Evolutionary conservation across 2,888 invertebrate species (phyloP), one percentile per base, ranked within the genome.

Genomic region (Tenthredo mesomela): DNA sequence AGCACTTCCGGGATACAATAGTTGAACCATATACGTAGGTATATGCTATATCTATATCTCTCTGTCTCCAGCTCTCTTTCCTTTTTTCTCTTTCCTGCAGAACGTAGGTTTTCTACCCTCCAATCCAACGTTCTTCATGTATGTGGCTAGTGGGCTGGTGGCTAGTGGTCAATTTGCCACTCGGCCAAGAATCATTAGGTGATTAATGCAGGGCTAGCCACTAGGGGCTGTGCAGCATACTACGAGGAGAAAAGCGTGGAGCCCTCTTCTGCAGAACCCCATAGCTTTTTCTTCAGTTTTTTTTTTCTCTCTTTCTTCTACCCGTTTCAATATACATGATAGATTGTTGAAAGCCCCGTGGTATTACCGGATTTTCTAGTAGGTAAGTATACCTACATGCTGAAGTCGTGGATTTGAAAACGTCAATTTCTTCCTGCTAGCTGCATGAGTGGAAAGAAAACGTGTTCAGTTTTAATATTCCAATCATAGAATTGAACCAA

Each of bases 171-270:
- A 92, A 92, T 92, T 92, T 92, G 89, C 92, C 92, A 91, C 93
- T 93, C 92, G 92, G 93, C 92, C 92, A 88, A 80, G 90, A 91
- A 91, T 92, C 91, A 92, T 92, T 93, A 92, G 90, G 89, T 91
- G 90, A 90, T 86, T 85, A 84, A 54, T 85, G 82, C 70, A 67
- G 47, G 67, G 54, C 82, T 40, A 61, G 80, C 61, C 65, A 67
- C n/a, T 61, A n/a, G 80, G 80, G 80, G 80, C 25, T 80, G 77
- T 80, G 77, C 33, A 77, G 47, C 9, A 71, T n/a, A 87, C 84
- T 85, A 85, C 61, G 43, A 40, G 73, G 25, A 73, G 73, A 73
- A 73, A 73, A 21, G 21, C 9, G 43, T 40, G 40, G 21, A 77
- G 50, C 47, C 25, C 77, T 54, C 29, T 54, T 77, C 77, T 77